Percentiles rank a stretch among this genome's conserved stretches.
phyloP scores from a whole-genome alignment of 2,797 vertebrate species.

The Oryzias dopingdopingensis region DNA sequence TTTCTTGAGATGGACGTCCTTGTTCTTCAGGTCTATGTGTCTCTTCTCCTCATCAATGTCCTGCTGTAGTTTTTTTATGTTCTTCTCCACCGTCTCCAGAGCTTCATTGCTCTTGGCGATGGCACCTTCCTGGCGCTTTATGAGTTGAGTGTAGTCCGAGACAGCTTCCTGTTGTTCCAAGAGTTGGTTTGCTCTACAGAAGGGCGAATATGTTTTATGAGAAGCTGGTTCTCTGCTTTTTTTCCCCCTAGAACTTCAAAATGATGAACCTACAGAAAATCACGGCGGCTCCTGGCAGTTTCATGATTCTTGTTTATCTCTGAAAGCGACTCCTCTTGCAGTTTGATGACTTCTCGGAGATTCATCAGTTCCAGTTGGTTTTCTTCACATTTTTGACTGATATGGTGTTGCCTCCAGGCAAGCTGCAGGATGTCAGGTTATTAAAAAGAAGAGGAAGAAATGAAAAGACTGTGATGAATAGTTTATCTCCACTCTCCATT shows the following conservation, averaged over 20 bases:
- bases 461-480: neutral
- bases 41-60: slow-evolving; percentile 79
- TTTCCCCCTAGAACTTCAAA: neutral
- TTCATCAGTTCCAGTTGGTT: slow-evolving; percentile 72
- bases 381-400: slow-evolving; percentile 78
- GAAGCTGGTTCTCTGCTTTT: neutral
- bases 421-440: slow-evolving; percentile 39
- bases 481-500: no score
- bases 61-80: slow-evolving; percentile 79
- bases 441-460: neutral
- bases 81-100: slow-evolving; percentile 81
- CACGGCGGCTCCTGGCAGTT: slow-evolving; percentile 65
- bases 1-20: slow-evolving; percentile 69
- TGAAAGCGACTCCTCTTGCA: slow-evolving; percentile 75
- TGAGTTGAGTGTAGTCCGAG: slow-evolving; percentile 81
- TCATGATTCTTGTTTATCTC: slow-evolving; percentile 77
- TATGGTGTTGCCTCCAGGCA: slow-evolving; percentile 63
- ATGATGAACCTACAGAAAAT: slow-evolving; percentile 76
- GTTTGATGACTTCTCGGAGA: slow-evolving; percentile 71
- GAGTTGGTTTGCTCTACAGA: slow-evolving; percentile 82
- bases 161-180: slow-evolving; percentile 88
- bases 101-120: slow-evolving; percentile 74
- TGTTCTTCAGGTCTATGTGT: slow-evolving; percentile 72
- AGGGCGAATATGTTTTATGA: neutral
- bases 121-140: slow-evolving; percentile 80